Percentiles rank a stretch among this genome's conserved stretches.
Evolutionary conservation across 2,888 invertebrate genomes (phyloP).

Genomic region (Euplagia quadripunctaria): DNA sequence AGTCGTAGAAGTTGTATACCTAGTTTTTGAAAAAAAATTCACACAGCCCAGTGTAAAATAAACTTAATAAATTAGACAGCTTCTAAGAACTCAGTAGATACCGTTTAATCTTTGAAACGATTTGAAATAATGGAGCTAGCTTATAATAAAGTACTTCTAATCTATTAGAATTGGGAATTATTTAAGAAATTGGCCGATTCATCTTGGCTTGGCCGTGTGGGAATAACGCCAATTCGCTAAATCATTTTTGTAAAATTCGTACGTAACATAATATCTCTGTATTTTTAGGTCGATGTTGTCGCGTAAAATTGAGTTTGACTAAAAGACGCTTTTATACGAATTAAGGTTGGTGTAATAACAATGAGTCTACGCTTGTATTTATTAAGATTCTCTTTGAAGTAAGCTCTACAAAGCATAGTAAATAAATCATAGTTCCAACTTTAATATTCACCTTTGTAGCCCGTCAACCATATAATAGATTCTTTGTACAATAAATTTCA

Average conservation of each 20-base stretch:
- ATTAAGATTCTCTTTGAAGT: slow-evolving; percentile 33
- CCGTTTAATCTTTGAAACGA: slow-evolving; percentile 13
- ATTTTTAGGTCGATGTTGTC: slow-evolving; percentile 38
- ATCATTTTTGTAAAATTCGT: slow-evolving; percentile 32
- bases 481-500: slow-evolving; percentile 11
- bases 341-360: slow-evolving; percentile 26
- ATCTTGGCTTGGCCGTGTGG: slow-evolving; percentile 48
- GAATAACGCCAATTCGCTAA: slow-evolving; percentile 52
- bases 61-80: neutral
- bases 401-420: neutral
- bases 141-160: slow-evolving; percentile 35
- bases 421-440: slow-evolving; percentile 8
- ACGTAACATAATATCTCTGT: slow-evolving; percentile 11
- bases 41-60: neutral
- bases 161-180: slow-evolving; percentile 44
- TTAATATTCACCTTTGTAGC: slow-evolving; percentile 5
- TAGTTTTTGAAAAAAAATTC: neutral
- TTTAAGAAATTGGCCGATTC: slow-evolving; percentile 49
- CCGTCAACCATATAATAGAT: slow-evolving; percentile 13
- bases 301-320: slow-evolving; percentile 23
- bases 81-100: slow-evolving; percentile 13
- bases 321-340: slow-evolving; percentile 27
- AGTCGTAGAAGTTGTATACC: too few relatives aligned
- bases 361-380: slow-evolving; percentile 16
- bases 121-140: slow-evolving; percentile 25